Conservation (phyloP, 2,797 vertebrate genomes). For the Falco novaeseelandiae region DNA sequence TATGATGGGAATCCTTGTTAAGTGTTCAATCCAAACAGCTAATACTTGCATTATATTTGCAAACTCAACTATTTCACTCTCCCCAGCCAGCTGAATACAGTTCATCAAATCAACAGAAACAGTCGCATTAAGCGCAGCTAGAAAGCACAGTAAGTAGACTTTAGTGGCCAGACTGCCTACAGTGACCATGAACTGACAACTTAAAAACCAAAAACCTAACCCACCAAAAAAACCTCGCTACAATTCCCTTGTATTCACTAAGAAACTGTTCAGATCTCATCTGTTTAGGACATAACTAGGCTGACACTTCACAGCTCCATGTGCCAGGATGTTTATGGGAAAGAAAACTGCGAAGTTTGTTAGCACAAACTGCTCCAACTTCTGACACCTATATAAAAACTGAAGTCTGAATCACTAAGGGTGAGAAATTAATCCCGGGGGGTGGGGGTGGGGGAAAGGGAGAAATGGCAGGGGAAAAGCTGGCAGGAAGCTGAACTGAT, state of each 20-base stretch:
- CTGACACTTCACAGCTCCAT: neutral
- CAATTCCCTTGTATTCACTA: neutral
- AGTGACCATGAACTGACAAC: neutral
- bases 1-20: neutral
- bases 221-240: neutral
- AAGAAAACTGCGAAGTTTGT: neutral
- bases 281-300: neutral
- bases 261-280: neutral
- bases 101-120: conserved; percentile 43
- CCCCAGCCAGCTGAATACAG: neutral
- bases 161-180: neutral
- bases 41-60: conserved; percentile 43
- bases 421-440: neutral
- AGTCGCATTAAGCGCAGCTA: neutral
- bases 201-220: neutral
- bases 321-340: neutral
- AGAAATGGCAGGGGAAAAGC: neutral
- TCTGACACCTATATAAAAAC: neutral
- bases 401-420: neutral
- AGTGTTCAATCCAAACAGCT: neutral
- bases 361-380: neutral
- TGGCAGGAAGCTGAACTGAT: neutral
- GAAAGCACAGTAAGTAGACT: neutral
- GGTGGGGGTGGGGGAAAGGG: neutral
- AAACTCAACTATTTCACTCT: conserved; percentile 31